These are phyloP conservation scores for Pogonomyrmex californicus DNA, from an alignment of 1,140 invertebrate genomes.

Conservation along the genomic window DNA sequence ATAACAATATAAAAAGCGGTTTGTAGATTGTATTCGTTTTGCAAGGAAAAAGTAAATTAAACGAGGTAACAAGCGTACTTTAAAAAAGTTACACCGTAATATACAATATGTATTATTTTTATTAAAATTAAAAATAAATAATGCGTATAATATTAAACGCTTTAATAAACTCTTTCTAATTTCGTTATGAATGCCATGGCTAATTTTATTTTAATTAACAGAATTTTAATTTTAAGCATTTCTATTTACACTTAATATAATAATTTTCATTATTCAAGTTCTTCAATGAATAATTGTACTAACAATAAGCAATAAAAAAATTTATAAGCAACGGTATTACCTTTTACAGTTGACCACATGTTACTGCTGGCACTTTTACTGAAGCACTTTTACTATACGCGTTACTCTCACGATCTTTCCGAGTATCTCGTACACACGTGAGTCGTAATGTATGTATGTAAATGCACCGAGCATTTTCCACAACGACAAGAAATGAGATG, in stretches of 20 bases:
- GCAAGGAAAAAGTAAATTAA: background rate
- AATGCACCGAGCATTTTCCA: background rate
- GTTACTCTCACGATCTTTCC: background rate
- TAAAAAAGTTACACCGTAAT: background rate
- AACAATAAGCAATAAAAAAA: no score
- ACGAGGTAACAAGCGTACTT: background rate
- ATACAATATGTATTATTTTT: background rate
- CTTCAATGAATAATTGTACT: background rate
- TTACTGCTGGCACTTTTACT: background rate
- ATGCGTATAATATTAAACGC: background rate
- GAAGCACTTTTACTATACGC: background rate
- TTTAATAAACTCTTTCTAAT: background rate
- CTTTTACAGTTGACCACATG: conserved; percentile 11
- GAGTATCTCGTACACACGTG: background rate
- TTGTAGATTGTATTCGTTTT: background rate
- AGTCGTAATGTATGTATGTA: conserved; percentile 7
- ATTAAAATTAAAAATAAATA: background rate
- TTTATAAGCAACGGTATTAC: background rate
- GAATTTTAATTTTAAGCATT: background rate
- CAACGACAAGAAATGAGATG: background rate
- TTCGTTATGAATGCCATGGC: background rate
- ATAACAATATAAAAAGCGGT: no score
- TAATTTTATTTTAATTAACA: conserved; percentile 10
- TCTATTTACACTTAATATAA: background rate
- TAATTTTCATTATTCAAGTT: background rate